These are phyloP conservation scores for Xiphias gladius DNA, from an alignment of 2,113 vertebrate genomes.

Conservation along the genomic window DNA sequence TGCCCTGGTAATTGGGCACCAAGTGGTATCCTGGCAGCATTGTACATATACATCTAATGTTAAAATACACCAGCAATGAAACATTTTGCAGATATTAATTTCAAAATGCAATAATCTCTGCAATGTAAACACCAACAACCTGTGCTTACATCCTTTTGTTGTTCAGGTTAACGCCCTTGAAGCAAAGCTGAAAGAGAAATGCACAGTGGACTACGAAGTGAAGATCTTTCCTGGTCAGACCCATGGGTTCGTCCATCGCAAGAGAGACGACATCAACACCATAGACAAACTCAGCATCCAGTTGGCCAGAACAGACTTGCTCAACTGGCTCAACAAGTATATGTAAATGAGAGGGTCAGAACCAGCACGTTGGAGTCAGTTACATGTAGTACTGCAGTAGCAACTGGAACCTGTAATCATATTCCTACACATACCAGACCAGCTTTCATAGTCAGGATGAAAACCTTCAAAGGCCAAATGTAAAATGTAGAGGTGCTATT, in stretches of 20 bases:
- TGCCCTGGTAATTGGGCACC: background rate
- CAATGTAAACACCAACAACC: background rate
- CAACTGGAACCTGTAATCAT: background rate
- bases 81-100: background rate
- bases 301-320: conserved; percentile 90
- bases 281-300: conserved; percentile 88
- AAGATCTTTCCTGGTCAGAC: conserved; percentile 93
- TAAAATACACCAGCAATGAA: background rate
- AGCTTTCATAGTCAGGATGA: background rate
- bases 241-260: conserved; percentile 93
- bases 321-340: conserved; percentile 91
- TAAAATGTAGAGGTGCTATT: background rate
- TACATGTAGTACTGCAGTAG: background rate
- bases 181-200: conserved; percentile 88
- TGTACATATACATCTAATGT: background rate
- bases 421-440: background rate
- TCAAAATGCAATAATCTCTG: background rate
- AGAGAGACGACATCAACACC: conserved; percentile 89
- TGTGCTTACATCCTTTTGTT: background rate
- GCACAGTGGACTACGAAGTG: conserved; percentile 87
- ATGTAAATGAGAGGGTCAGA: conserved; percentile 74
- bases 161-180: conserved; percentile 86
- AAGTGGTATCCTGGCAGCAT: background rate
- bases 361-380: background rate
- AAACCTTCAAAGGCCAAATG: background rate